phyloP scores from a whole-genome alignment of 2,888 invertebrate species.

The Theodoxus fluviatilis region DNA sequence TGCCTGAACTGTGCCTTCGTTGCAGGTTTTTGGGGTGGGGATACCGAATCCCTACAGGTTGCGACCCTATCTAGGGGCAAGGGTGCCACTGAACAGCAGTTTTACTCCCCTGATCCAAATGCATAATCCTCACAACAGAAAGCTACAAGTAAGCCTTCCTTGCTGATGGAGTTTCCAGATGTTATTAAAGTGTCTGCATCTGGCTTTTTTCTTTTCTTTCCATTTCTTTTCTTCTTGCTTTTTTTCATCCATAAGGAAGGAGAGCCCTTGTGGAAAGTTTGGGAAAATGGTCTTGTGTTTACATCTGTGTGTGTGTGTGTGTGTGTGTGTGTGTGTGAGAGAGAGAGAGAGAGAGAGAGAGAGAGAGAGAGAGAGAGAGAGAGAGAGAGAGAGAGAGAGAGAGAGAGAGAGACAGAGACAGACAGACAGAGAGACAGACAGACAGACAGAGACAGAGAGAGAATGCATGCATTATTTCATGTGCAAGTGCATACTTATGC shows the following conservation, averaged over 20 bases:
- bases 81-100: conserved; percentile 89
- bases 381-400: too few relatives aligned
- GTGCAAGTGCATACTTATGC: too few relatives aligned
- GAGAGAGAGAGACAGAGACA: too few relatives aligned
- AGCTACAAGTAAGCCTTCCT: conserved; percentile 77
- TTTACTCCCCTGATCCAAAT: conserved; percentile 87
- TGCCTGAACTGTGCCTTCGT: conserved; percentile 27
- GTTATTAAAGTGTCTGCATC: background rate
- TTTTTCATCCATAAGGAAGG: too few relatives aligned
- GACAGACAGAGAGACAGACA: too few relatives aligned
- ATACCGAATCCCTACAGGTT: conserved; percentile 89
- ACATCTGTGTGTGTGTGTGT: background rate
- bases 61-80: conserved; percentile 87
- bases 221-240: background rate
- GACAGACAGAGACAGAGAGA: too few relatives aligned
- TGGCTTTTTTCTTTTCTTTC: background rate
- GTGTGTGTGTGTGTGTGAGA: background rate
- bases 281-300: too few relatives aligned
- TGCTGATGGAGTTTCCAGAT: too few relatives aligned
- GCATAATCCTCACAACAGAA: conserved; percentile 90
- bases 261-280: too few relatives aligned
- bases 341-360: too few relatives aligned
- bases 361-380: too few relatives aligned
- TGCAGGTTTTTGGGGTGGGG: conserved; percentile 72
- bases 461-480: too few relatives aligned